Conservation (phyloP, 92 coral and sea anemone species). For the Phenganax marumi region DNA sequence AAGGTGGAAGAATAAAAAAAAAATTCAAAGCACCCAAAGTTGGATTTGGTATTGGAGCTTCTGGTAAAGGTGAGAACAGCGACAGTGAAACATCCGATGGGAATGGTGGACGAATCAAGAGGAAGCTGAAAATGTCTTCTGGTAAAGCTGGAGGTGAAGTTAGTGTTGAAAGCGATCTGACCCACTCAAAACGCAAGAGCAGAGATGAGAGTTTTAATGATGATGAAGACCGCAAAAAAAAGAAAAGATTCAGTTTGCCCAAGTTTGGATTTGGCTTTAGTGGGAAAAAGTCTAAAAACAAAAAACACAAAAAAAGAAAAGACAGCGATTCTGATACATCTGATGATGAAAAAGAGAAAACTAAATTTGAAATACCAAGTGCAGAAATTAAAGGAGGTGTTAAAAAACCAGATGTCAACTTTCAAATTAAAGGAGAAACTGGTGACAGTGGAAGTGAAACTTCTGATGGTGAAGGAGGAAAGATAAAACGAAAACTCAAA, state of each 20-base stretch:
- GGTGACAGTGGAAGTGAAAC: constrained; percentile 22
- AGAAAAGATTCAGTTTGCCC: not conserved
- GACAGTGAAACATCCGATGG: constrained; percentile 40
- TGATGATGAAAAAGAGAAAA: constrained; percentile 9
- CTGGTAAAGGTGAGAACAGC: constrained; percentile 21
- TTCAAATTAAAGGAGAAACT: not conserved
- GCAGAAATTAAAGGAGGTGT: not conserved
- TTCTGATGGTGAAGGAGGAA: constrained; percentile 20
- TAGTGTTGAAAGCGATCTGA: not conserved
- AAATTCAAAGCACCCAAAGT: constrained; percentile 18
- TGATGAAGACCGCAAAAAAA: not conserved
- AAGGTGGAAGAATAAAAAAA: constrained; percentile 39
- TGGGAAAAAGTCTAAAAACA: constrained; percentile 1
- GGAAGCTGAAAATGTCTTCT: constrained; percentile 20
- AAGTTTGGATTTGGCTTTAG: not conserved
- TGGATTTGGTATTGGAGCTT: constrained; percentile 18
- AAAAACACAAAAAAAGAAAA: not conserved
- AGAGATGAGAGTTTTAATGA: not conserved
- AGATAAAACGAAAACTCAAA: constrained; percentile 11
- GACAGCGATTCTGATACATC: constrained; percentile 13
- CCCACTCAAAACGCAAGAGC: not conserved
- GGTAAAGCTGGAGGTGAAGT: not conserved
- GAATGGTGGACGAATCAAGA: constrained; percentile 26
- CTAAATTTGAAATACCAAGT: not conserved
- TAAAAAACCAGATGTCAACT: not conserved